A percentile compares a stretch with the other conserved stretches of the same genome.
Evolutionary conservation across 2,888 invertebrate species (phyloP).

Genomic region (Panopea generosa): DNA sequence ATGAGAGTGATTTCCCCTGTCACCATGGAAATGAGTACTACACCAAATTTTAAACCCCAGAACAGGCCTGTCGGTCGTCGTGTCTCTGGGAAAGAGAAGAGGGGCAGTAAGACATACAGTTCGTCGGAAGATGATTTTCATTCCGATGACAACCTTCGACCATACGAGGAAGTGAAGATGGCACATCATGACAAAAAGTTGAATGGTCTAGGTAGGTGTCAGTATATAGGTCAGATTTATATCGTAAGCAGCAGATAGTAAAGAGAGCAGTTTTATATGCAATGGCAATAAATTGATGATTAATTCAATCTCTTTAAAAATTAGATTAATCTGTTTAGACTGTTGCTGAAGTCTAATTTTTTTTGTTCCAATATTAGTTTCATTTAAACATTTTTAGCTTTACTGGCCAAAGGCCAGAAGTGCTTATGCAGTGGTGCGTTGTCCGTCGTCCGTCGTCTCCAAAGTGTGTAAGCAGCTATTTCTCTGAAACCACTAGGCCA

Average conservation of each 20-base stretch:
- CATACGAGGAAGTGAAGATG: constrained; percentile 81
- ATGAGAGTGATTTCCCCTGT: constrained; percentile 56
- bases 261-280: background rate
- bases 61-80: constrained; percentile 62
- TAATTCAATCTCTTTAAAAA: too few species aligned
- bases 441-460: too few species aligned
- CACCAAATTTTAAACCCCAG: constrained; percentile 63
- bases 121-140: constrained; percentile 81
- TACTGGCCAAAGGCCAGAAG: too few species aligned
- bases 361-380: too few species aligned
- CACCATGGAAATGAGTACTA: constrained; percentile 67
- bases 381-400: too few species aligned
- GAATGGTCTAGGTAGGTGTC: constrained; percentile 76
- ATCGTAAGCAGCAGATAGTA: too few species aligned
- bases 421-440: too few species aligned
- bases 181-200: constrained; percentile 81
- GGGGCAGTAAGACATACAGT: constrained; percentile 75
- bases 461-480: too few species aligned
- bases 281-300: background rate
- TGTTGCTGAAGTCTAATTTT: too few species aligned
- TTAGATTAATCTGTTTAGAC: too few species aligned
- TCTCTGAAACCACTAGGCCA: too few species aligned
- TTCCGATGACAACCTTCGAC: constrained; percentile 81
- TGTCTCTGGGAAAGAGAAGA: constrained; percentile 51
- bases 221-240: background rate